Base-by-base conservation (phyloP, 2,113 vertebrate genomes). In the Bos javanicus region DNA sequence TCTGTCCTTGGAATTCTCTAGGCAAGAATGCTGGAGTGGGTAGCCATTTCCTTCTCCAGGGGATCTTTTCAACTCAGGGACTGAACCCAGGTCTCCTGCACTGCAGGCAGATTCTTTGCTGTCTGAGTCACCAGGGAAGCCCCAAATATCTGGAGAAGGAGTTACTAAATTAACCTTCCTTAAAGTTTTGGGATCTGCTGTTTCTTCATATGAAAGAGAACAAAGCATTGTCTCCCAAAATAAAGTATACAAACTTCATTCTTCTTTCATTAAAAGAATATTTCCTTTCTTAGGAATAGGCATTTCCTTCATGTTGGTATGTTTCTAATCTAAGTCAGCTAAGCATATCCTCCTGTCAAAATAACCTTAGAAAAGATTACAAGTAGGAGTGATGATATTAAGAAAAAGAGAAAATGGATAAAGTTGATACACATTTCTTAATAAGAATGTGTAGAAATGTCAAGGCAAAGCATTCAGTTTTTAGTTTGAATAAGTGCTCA, bases 171-270 rank as follows among this genome's bases (percentile, higher is more conserved):
- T 48, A 90, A 93, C 4, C 16, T 59, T 46, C 17, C 11, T 74
- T 25, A 74, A 33, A 43, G 30, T 87, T 91, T 46, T 39, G 52
- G 52, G 21, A 54, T 87, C 15, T n/a, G 46, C 50, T 82, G 6
- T 87, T 87, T 36, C 92, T 92, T 94, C 50, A 33, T 48, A n/a
- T 6, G 59, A 74, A 84, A 97, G 81, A 96, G 28, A 95, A 89
- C 36, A 89, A 92, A 76, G 84, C 36, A 86, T n/a, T 89, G 28
- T 92, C 7, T 95, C 60, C 13, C n/a, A 48, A 92, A 94, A 90
- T 59, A 95, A 74, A 88, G 48, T 57, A 56, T 46, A 71, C 30
- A 92, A 60, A 54, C 57, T 83, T 83, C 54, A 26, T 95, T 39
- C 54, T 91, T 84, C 21, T 91, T 89, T 91, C 74, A 90, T 81